Conservation (phyloP, 2,797 vertebrate species). For the Arnoldichthys spilopterus region DNA sequence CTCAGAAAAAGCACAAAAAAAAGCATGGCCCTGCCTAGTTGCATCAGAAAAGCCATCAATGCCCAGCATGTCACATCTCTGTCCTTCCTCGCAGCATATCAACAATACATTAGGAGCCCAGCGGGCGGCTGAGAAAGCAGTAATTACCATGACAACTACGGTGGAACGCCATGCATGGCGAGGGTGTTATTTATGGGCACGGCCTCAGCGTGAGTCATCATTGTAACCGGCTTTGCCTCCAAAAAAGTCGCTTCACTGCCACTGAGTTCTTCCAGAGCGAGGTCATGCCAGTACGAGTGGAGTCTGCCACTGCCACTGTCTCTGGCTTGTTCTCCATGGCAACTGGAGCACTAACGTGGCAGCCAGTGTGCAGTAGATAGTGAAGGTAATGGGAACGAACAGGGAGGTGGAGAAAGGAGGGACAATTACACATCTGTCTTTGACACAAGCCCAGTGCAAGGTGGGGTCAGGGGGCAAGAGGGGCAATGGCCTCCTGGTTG, state of each 20-base stretch:
- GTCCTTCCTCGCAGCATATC: background rate
- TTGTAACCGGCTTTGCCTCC: conserved; percentile 40
- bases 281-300: conserved; percentile 43
- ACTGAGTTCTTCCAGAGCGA: conserved; percentile 32
- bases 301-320: conserved; percentile 58
- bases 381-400: conserved; percentile 27
- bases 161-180: conserved; percentile 53
- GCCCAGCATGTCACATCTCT: background rate
- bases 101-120: conserved; percentile 48
- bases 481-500: background rate
- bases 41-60: background rate
- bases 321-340: conserved; percentile 72
- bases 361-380: conserved; percentile 48
- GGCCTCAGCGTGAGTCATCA: conserved; percentile 67
- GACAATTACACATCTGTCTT: conserved; percentile 20
- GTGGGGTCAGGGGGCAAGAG: background rate
- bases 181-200: conserved; percentile 43
- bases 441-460: background rate
- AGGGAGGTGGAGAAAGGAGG: conserved; percentile 20
- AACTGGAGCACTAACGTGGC: conserved; percentile 65
- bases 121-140: conserved; percentile 57
- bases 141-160: conserved; percentile 74
- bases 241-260: conserved; percentile 45
- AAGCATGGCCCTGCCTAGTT: background rate
- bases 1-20: background rate